A percentile compares a stretch with the other conserved stretches of the same genome.
These are phyloP conservation scores for Coccyzus lansbergi DNA, from an alignment of 2,797 vertebrate genomes.

Conservation along the genomic window DNA sequence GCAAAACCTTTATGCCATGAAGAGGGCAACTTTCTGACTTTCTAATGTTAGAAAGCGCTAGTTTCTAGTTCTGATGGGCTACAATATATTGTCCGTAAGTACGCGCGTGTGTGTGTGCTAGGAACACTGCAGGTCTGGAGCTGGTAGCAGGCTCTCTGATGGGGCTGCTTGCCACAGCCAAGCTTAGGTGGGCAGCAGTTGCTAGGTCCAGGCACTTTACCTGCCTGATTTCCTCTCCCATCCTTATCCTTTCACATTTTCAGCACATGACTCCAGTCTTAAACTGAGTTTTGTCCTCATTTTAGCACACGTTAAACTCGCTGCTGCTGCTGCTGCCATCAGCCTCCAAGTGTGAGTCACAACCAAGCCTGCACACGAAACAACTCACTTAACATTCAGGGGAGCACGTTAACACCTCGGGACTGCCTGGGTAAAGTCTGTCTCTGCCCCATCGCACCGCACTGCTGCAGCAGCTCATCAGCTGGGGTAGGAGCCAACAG, in stretches of 20 bases:
- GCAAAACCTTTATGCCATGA: fast-evolving
- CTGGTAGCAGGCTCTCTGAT: neutral
- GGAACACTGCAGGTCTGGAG: neutral
- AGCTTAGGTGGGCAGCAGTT: fast-evolving
- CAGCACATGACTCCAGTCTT: neutral
- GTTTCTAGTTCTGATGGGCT: neutral
- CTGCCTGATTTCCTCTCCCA: neutral
- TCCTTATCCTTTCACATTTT: neutral
- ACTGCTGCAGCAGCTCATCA: neutral
- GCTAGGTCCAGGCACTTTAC: neutral
- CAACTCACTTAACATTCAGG: neutral
- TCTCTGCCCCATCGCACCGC: neutral
- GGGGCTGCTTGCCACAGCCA: too few species aligned
- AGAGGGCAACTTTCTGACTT: neutral
- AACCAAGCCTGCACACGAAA: neutral
- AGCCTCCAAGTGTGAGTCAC: conserved; percentile 44
- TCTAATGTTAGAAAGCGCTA: neutral
- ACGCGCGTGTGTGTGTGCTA: neutral
- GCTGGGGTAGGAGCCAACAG: neutral
- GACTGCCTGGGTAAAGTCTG: neutral
- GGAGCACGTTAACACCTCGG: neutral
- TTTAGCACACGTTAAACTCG: neutral
- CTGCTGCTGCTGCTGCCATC: conserved; percentile 25
- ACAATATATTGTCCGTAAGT: fast-evolving
- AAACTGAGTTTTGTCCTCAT: neutral